A percentile compares a stretch with the other conserved stretches of the same genome.
Conservation (phyloP, 2,113 vertebrate genomes). For the Triplophysa dalaica region DNA sequence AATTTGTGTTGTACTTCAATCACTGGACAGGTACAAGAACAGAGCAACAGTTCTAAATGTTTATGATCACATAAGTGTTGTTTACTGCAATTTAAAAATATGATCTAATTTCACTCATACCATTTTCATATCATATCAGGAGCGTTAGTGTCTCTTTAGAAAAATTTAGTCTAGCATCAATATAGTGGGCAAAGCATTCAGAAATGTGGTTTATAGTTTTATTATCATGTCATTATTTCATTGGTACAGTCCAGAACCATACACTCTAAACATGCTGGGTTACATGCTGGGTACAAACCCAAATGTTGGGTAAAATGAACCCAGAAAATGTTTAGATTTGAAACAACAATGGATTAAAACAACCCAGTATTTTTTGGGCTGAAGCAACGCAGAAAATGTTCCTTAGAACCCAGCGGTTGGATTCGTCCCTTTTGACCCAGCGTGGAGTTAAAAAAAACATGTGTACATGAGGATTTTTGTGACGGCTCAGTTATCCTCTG, state of each 20-base stretch:
- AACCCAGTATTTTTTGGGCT: too few relatives aligned
- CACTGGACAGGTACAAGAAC: neutral
- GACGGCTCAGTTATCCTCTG: neutral
- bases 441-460: too few relatives aligned
- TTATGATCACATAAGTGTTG: neutral
- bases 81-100: neutral
- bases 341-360: too few relatives aligned
- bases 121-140: neutral
- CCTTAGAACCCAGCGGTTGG: too few relatives aligned
- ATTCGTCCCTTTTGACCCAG: too few relatives aligned
- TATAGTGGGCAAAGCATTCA: neutral
- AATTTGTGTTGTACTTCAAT: conserved; percentile 46
- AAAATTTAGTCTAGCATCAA: too few relatives aligned
- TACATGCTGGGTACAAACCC: too few relatives aligned
- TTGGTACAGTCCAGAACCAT: neutral
- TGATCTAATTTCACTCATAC: neutral
- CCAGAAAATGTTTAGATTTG: too few relatives aligned
- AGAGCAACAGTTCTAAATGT: neutral
- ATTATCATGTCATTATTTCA: too few relatives aligned
- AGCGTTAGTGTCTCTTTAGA: too few relatives aligned
- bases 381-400: too few relatives aligned
- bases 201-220: neutral
- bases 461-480: neutral
- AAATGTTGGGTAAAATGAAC: too few relatives aligned
- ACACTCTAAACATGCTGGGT: neutral